These are phyloP conservation scores for Nesogale talazaci DNA, from an alignment of 2,113 vertebrate species.

Conservation along the genomic window DNA sequence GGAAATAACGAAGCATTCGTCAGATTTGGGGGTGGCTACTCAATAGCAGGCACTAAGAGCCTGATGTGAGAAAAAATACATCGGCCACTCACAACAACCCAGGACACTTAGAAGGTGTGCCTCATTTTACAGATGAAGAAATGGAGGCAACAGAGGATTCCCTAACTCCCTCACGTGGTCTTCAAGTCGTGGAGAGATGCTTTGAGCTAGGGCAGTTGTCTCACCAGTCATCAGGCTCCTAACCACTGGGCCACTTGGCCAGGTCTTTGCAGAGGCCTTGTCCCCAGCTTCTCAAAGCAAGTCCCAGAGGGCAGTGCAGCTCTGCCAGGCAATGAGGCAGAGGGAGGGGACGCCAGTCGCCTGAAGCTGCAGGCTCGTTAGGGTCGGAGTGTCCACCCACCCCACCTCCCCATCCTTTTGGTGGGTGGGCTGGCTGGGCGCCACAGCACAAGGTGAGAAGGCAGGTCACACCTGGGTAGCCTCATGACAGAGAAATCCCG, in stretches of 20 bases:
- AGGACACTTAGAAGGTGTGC: background rate
- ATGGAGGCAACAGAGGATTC: background rate
- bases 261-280: background rate
- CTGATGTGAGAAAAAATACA: background rate
- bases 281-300: background rate
- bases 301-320: background rate
- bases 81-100: background rate
- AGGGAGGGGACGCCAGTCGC: constrained; percentile 35
- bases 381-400: background rate
- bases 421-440: background rate
- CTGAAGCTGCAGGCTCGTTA: background rate
- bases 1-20: background rate
- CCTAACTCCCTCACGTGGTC: background rate
- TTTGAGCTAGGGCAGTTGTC: background rate
- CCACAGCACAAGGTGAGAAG: background rate
- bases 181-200: background rate
- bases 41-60: background rate
- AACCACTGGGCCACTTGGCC: background rate
- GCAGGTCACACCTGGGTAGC: background rate
- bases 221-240: background rate
- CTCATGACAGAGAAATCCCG: background rate
- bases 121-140: background rate
- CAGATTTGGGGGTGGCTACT: background rate
- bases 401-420: background rate
- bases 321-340: background rate